phyloP scores from a whole-genome alignment of 2,797 vertebrate species.

The Otolemur crassicaudatus region DNA sequence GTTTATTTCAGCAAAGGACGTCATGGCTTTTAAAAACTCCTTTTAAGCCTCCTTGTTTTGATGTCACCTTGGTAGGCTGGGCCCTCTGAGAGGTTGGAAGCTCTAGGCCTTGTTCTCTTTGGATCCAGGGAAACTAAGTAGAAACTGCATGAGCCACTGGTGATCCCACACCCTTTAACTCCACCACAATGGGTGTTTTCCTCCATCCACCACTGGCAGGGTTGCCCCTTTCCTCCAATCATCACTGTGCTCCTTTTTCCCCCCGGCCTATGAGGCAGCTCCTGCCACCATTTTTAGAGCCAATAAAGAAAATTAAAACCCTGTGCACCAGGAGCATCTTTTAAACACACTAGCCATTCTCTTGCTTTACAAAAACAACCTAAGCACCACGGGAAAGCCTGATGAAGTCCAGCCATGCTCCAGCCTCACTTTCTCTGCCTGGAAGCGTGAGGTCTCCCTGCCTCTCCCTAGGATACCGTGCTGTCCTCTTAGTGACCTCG shows the following conservation, averaged over 20 bases:
- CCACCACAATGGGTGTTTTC: slow-evolving; percentile 83
- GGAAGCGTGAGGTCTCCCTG: slow-evolving; percentile 77
- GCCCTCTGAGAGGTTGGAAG: slow-evolving; percentile 89
- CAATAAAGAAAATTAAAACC: slow-evolving; percentile 87
- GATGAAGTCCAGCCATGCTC: slow-evolving; percentile 85
- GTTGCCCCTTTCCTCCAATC: slow-evolving; percentile 86
- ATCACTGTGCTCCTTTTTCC: slow-evolving; percentile 86
- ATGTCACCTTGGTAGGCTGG: slow-evolving; percentile 90
- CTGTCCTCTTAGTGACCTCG: slow-evolving; percentile 84
- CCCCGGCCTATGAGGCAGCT: slow-evolving; percentile 86
- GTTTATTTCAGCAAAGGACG: slow-evolving; percentile 94
- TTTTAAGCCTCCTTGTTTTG: slow-evolving; percentile 89
- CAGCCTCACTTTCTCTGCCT: slow-evolving; percentile 78
- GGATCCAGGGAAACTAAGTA: slow-evolving; percentile 89
- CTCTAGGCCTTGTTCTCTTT: slow-evolving; percentile 86
- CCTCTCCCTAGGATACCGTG: slow-evolving; percentile 87
- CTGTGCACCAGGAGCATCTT: slow-evolving; percentile 87
- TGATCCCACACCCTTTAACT: slow-evolving; percentile 83
- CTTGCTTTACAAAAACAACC: slow-evolving; percentile 86
- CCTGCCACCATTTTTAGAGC: slow-evolving; percentile 86
- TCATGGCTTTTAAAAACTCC: slow-evolving; percentile 92
- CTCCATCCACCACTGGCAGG: slow-evolving; percentile 85
- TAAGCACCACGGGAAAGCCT: slow-evolving; percentile 80
- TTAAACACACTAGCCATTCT: slow-evolving; percentile 85
- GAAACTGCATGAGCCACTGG: slow-evolving; percentile 85